Evolutionary conservation across 2,888 invertebrate genomes (phyloP).

Genomic region (Allophyes oxyacanthae): DNA sequence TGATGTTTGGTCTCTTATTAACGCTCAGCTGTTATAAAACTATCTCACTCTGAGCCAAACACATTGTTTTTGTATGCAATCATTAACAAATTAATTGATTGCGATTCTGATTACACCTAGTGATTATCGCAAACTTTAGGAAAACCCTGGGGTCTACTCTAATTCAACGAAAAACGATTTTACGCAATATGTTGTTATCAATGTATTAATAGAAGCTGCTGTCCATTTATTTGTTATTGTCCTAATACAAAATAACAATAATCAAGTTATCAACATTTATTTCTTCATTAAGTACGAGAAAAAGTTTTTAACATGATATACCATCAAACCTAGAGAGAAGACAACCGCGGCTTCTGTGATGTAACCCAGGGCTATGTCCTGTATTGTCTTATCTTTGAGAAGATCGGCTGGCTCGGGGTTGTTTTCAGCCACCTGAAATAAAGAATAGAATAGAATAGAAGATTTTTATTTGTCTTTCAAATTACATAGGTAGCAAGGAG

Average conservation of each 20-base stretch:
- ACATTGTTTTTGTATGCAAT: too few species aligned
- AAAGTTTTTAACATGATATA: constrained; percentile 68
- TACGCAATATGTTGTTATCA: not conserved
- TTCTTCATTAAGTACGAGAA: constrained; percentile 68
- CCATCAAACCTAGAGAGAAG: constrained; percentile 70
- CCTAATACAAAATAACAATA: constrained; percentile 31
- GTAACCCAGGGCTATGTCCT: constrained; percentile 67
- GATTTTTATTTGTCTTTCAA: too few species aligned
- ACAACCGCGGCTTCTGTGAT: constrained; percentile 69
- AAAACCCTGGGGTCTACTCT: too few species aligned
- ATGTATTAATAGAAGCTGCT: constrained; percentile 7
- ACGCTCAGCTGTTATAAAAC: too few species aligned
- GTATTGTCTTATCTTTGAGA: constrained; percentile 75
- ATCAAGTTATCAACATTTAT: constrained; percentile 60
- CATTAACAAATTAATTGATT: too few species aligned
- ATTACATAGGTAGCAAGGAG: too few species aligned
- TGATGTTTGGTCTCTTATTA: too few species aligned
- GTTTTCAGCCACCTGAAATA: constrained; percentile 82
- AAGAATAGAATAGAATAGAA: too few species aligned
- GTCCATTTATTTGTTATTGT: constrained; percentile 4
- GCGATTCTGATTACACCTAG: too few species aligned
- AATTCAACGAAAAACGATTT: too few species aligned
- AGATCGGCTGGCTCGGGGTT: constrained; percentile 84
- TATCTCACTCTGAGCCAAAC: too few species aligned
- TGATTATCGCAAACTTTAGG: too few species aligned